Percentiles rank a stretch among this genome's conserved stretches.
Evolutionary conservation across 2,797 vertebrate genomes (phyloP).

Genomic region (Philypnodon macrostomus): DNA sequence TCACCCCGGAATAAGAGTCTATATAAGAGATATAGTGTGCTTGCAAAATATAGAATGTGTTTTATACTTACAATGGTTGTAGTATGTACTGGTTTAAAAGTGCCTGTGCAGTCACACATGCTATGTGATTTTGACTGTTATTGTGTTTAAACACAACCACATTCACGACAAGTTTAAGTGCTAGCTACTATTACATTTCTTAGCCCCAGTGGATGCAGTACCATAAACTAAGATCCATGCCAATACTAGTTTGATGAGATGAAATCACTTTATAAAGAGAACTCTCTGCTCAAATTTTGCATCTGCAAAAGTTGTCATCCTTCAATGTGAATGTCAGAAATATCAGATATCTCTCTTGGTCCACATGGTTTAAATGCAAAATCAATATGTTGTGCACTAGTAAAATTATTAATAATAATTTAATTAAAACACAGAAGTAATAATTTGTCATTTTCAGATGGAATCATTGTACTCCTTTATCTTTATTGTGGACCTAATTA

Average conservation of each 20-base stretch:
- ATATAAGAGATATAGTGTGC: too few relatives aligned
- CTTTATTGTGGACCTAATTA: too few relatives aligned
- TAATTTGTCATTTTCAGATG: not conserved
- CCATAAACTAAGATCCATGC: constrained; percentile 21
- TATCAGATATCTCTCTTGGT: constrained; percentile 40
- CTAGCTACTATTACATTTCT: not conserved
- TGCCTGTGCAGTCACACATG: too few relatives aligned
- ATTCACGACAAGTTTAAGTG: constrained; percentile 1
- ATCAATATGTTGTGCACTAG: constrained; percentile 4
- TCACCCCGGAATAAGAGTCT: too few relatives aligned
- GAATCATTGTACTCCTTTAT: too few relatives aligned
- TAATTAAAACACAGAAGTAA: too few relatives aligned
- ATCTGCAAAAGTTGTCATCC: constrained; percentile 54
- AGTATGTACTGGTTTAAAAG: too few relatives aligned
- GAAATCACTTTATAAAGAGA: constrained; percentile 52
- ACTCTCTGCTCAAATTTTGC: constrained; percentile 42
- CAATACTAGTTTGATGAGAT: constrained; percentile 29
- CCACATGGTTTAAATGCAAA: constrained; percentile 36
- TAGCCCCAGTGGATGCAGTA: constrained; percentile 9
- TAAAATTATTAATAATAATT: constrained; percentile 2
- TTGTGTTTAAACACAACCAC: not conserved
- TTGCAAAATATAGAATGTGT: too few relatives aligned
- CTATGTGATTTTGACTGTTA: not conserved
- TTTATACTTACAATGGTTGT: too few relatives aligned
- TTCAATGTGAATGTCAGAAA: constrained; percentile 33